Evolutionary conservation across 2,797 vertebrate species (phyloP).

Genomic region (Pipistrellus nathusii): DNA sequence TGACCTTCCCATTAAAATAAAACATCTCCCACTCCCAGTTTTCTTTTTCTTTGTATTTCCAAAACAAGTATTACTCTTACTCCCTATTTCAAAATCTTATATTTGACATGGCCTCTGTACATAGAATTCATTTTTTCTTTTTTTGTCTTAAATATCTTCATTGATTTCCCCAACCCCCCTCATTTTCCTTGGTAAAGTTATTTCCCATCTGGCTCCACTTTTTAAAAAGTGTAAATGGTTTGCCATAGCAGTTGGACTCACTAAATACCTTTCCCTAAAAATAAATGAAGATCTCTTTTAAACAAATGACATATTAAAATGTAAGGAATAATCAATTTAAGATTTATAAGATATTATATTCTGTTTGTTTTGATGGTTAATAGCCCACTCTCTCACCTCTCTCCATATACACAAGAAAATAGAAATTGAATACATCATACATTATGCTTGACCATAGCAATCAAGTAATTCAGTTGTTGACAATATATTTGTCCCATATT

Average conservation of each 20-base stretch:
- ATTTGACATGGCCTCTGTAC: not conserved
- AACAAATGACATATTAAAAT: not conserved
- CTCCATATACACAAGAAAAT: not conserved
- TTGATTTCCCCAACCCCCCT: not conserved
- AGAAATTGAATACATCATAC: not conserved
- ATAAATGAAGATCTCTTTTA: not conserved
- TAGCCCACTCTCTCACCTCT: not conserved
- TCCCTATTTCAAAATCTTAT: not conserved
- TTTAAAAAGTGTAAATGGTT: not conserved
- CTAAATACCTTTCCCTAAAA: not conserved
- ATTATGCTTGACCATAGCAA: not conserved
- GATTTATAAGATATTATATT: not conserved
- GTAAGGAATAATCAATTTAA: constrained; percentile 9
- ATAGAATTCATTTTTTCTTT: not conserved
- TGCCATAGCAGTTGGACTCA: not conserved
- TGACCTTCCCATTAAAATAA: constrained; percentile 23
- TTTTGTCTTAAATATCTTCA: not conserved
- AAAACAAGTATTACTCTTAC: not conserved
- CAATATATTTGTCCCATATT: not conserved
- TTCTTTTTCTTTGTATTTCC: not conserved
- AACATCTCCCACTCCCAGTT: not conserved
- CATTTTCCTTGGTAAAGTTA: not conserved
- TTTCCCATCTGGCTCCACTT: not conserved
- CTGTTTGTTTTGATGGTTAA: not conserved
- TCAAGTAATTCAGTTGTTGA: not conserved